phyloP scores from a whole-genome alignment of 2,113 vertebrate species.

The Addax nasomaculatus region DNA sequence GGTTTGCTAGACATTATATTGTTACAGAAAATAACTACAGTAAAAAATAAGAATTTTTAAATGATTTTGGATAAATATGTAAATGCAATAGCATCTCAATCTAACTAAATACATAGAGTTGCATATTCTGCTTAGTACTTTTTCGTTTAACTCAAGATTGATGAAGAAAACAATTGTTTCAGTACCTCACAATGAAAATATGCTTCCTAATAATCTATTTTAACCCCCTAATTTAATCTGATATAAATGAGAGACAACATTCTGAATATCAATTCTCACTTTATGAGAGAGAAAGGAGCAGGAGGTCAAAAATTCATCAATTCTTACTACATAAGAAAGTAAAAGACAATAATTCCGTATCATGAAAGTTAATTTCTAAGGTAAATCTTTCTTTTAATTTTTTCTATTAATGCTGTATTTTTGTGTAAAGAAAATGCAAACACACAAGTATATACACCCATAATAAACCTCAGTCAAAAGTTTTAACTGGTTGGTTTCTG shows the following conservation, averaged over 20 bases:
- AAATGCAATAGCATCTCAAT: background rate
- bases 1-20: background rate
- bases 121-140: background rate
- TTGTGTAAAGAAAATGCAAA: background rate
- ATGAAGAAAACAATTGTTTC: background rate
- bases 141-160: background rate
- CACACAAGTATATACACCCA: background rate
- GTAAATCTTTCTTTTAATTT: background rate
- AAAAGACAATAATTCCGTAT: background rate
- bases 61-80: background rate
- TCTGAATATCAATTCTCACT: background rate
- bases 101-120: constrained; percentile 1
- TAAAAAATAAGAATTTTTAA: constrained; percentile 6
- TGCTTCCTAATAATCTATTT: background rate
- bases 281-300: background rate
- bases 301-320: background rate
- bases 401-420: background rate
- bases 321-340: background rate
- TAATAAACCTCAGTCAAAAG: background rate
- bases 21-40: background rate
- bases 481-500: background rate
- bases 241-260: constrained; percentile 1
- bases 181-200: constrained; percentile 2
- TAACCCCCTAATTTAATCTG: background rate
- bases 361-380: constrained; percentile 16